These are phyloP conservation scores for Aporophyla nigra DNA, from an alignment of 2,888 invertebrate genomes.

Conservation along the genomic window DNA sequence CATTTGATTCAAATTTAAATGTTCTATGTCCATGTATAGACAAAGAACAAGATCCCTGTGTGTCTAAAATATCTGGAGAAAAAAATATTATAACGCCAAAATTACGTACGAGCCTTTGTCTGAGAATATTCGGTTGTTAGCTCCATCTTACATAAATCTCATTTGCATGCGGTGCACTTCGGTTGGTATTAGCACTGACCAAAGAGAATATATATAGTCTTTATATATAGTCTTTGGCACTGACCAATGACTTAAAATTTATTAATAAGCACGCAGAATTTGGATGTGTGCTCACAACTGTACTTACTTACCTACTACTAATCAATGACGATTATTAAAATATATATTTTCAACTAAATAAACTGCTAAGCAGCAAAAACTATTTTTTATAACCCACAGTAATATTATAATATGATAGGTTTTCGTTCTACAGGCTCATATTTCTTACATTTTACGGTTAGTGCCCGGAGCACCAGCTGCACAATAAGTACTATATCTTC, in stretches of 20 bases:
- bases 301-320: not conserved
- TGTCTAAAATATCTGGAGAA: too few relatives aligned
- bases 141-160: not conserved
- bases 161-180: not conserved
- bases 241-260: not conserved
- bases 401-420: constrained; percentile 17
- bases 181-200: not conserved
- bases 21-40: too few relatives aligned
- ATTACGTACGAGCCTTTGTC: too few relatives aligned
- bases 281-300: not conserved
- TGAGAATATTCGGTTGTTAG: too few relatives aligned
- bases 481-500: constrained; percentile 49
- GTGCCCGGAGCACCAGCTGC: constrained; percentile 38
- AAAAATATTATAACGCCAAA: too few relatives aligned
- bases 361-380: not conserved
- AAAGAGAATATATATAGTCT: too few relatives aligned
- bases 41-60: too few relatives aligned
- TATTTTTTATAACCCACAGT: constrained; percentile 2
- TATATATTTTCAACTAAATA: constrained; percentile 6
- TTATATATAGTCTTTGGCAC: too few relatives aligned
- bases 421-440: constrained; percentile 32
- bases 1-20: too few relatives aligned
- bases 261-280: not conserved
- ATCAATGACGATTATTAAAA: not conserved
- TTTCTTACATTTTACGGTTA: constrained; percentile 51